Evolutionary conservation across 1,140 invertebrate genomes (phyloP).

Genomic region (Fopius arisanus): DNA sequence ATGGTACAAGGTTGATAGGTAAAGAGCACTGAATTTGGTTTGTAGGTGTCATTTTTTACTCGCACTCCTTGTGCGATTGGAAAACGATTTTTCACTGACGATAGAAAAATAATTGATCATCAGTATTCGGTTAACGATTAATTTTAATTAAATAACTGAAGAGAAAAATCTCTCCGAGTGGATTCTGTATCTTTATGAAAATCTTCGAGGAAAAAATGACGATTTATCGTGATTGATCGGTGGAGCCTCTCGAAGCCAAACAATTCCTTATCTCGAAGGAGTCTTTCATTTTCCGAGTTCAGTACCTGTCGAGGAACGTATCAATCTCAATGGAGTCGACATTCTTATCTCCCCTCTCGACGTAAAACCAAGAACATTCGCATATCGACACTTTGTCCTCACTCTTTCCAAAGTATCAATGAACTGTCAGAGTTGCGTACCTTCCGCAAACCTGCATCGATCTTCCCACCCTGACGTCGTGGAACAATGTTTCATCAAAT

Average conservation of each 20-base stretch:
- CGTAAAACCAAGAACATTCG: background rate
- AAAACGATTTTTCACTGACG: no score
- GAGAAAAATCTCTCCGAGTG: no score
- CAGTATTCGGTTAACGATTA: no score
- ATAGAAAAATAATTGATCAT: no score
- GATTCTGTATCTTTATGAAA: no score
- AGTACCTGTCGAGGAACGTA: background rate
- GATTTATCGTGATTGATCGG: no score
- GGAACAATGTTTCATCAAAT: background rate
- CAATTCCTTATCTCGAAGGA: background rate
- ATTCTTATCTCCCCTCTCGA: constrained; percentile 8
- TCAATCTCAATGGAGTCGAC: constrained; percentile 14
- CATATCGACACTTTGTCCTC: constrained; percentile 11
- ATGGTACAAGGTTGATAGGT: background rate
- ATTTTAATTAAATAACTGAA: no score
- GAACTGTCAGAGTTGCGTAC: background rate
- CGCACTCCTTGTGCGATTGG: no score
- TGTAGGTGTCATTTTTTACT: no score
- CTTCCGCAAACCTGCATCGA: background rate
- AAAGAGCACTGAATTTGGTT: background rate
- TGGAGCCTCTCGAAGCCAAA: no score
- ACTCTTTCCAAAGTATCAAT: background rate
- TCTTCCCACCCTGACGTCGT: background rate
- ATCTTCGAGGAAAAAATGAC: no score
- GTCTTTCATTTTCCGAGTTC: background rate